Percentiles rank a stretch among this genome's conserved stretches.
These are phyloP conservation scores for Muscicapa striata DNA, from an alignment of 2,797 vertebrate species.

Conservation along the genomic window DNA sequence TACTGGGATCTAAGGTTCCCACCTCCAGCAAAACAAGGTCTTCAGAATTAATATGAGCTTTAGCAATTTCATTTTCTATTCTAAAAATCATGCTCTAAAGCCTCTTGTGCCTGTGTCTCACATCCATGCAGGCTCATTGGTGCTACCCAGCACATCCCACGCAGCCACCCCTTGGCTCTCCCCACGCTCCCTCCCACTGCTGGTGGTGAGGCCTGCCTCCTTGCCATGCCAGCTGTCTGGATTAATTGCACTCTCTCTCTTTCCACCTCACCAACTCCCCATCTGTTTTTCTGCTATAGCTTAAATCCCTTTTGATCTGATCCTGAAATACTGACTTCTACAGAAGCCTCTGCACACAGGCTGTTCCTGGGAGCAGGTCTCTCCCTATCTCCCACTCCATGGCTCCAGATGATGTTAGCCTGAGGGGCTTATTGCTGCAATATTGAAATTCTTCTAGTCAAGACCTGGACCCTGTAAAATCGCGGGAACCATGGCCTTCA, in stretches of 20 bases:
- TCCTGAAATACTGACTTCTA: background rate
- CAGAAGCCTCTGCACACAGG: background rate
- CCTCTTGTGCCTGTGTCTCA: accelerated
- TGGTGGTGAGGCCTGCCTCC: background rate
- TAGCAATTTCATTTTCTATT: background rate
- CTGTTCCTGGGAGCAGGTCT: background rate
- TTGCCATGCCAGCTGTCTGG: slow-evolving; percentile 55
- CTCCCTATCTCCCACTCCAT: background rate
- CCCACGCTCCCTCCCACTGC: background rate
- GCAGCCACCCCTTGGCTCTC: background rate
- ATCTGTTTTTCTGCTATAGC: slow-evolving; percentile 56
- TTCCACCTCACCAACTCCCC: slow-evolving; percentile 56
- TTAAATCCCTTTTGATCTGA: slow-evolving; percentile 51
- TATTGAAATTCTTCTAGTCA: background rate
- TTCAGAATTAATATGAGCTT: background rate
- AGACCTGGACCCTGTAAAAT: background rate
- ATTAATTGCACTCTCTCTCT: slow-evolving; percentile 32
- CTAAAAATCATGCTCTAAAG: background rate
- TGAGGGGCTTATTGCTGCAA: background rate
- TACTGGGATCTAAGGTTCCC: background rate
- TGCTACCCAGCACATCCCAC: background rate
- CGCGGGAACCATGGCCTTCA: background rate
- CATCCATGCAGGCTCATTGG: background rate
- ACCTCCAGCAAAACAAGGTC: accelerated
- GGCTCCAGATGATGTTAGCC: background rate